phyloP scores from a whole-genome alignment of 2,113 vertebrate genomes.

The Macroglossus sobrinus region DNA sequence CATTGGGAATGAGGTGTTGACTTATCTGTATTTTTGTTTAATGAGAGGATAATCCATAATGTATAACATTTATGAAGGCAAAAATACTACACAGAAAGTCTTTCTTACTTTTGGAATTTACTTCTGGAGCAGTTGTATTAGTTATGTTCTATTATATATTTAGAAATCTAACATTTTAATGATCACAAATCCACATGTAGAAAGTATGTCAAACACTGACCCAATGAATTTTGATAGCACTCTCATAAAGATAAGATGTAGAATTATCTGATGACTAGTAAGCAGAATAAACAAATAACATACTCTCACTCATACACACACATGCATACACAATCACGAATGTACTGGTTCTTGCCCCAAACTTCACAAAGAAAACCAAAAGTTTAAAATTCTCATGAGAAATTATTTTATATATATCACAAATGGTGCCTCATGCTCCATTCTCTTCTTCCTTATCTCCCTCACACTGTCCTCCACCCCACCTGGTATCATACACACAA shows the following conservation, averaged over 20 bases:
- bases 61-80: not conserved
- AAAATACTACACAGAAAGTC: not conserved
- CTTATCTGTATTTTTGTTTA: not conserved
- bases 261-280: not conserved
- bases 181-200: not conserved
- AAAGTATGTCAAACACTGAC: not conserved
- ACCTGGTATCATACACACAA: not conserved
- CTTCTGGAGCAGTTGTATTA: not conserved
- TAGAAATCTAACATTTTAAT: conserved; percentile 22
- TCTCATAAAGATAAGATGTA: conserved; percentile 4
- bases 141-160: not conserved
- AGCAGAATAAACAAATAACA: not conserved
- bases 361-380: not conserved
- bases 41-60: not conserved
- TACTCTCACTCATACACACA: not conserved
- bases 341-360: not conserved
- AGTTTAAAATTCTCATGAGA: conserved; percentile 14
- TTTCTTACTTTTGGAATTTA: not conserved
- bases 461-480: not conserved
- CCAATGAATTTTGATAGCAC: not conserved
- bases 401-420: not conserved
- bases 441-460: no score
- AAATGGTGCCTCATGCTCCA: not conserved
- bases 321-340: not conserved
- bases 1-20: not conserved